A percentile compares a stretch with the other conserved stretches of the same genome.
These are phyloP conservation scores for Tanytarsus gracilentus DNA, from an alignment of 2,888 invertebrate species.

Conservation along the genomic window DNA sequence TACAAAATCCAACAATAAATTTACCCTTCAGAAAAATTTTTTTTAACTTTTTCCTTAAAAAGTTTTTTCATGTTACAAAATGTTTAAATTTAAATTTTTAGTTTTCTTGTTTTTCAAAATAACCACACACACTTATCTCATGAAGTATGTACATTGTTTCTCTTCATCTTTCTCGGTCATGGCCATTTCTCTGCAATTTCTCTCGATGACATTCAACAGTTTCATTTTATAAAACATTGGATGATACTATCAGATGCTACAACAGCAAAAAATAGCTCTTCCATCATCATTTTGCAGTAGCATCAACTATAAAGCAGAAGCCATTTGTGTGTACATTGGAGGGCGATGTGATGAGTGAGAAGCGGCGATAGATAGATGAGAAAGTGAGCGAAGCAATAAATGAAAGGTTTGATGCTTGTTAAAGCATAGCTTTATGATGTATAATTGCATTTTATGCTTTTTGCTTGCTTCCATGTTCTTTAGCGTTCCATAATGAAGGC, in stretches of 20 bases:
- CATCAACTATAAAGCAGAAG: neutral
- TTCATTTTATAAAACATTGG: too few species aligned
- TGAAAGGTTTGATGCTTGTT: constrained; percentile 15
- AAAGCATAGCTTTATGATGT: constrained; percentile 26
- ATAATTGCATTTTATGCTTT: constrained; percentile 25
- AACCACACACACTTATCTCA: too few species aligned
- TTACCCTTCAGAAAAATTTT: too few species aligned
- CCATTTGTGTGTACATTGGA: neutral
- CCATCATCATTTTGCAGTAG: neutral
- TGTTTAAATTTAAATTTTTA: too few species aligned
- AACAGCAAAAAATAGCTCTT: neutral
- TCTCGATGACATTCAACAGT: constrained; percentile 2
- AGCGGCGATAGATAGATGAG: constrained; percentile 17
- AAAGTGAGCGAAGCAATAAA: neutral
- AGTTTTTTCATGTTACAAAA: too few species aligned
- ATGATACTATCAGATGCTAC: too few species aligned
- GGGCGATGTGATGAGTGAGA: too few species aligned
- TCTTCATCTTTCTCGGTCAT: too few species aligned
- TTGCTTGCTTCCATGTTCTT: neutral
- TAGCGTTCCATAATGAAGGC: neutral
- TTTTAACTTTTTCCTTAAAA: too few species aligned
- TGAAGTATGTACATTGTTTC: too few species aligned
- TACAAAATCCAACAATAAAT: too few species aligned
- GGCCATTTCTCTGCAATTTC: neutral
- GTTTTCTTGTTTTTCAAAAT: too few species aligned